phyloP scores from a whole-genome alignment of 2,113 vertebrate genomes.

The Sphaerodactylus townsendi region DNA sequence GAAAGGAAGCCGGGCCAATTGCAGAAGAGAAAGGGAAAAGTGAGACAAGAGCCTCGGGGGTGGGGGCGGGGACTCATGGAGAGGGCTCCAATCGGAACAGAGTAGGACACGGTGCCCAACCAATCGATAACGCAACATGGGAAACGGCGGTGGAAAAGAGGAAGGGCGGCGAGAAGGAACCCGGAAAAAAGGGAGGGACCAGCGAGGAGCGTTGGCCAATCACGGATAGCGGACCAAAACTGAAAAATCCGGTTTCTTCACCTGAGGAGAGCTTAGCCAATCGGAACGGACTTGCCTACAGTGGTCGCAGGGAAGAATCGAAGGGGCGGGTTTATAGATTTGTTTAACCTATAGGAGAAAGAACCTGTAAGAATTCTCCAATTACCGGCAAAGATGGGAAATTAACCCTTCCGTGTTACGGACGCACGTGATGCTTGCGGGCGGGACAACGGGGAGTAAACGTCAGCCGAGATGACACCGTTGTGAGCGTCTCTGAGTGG shows the following conservation, averaged over 20 bases:
- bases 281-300: not conserved
- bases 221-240: not conserved
- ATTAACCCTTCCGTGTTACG: not conserved
- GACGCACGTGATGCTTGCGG: not conserved
- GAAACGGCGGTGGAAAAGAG: slow-evolving; percentile 8
- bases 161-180: not conserved
- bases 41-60: not conserved
- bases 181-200: not conserved
- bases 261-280: not conserved
- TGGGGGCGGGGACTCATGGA: not conserved
- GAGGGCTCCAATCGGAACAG: not conserved
- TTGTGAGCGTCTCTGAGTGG: not conserved
- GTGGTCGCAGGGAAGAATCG: no score
- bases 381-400: not conserved
- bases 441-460: no score
- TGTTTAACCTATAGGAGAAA: not conserved
- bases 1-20: not conserved
- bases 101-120: not conserved
- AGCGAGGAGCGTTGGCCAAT: not conserved
- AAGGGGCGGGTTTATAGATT: not conserved
- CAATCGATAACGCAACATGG: not conserved
- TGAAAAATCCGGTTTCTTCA: not conserved
- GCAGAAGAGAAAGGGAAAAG: not conserved
- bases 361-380: not conserved
- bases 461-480: not conserved